Conservation (phyloP, 1,140 invertebrate genomes). For the Adoxophyes honmai region DNA sequence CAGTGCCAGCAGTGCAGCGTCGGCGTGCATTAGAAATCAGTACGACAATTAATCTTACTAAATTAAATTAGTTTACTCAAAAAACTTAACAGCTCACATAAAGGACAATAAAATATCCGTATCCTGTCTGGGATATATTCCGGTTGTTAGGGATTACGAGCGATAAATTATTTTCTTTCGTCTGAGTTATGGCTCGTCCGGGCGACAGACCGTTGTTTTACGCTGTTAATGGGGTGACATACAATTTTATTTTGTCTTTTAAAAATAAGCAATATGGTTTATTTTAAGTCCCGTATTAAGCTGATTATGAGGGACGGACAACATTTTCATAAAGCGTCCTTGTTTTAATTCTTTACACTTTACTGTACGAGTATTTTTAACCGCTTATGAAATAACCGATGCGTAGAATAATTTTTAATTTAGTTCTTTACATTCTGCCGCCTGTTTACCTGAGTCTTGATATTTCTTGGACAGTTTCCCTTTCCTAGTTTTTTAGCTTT, state of each 20-base stretch:
- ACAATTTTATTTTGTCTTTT: constrained; percentile 31
- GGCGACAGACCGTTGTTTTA: constrained; percentile 48
- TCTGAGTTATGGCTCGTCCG: constrained; percentile 46
- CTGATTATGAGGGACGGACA: too few species aligned
- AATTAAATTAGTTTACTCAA: constrained; percentile 27
- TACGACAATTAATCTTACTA: constrained; percentile 21
- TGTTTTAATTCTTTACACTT: too few species aligned
- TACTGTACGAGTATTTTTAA: too few species aligned
- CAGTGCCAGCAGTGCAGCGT: too few species aligned
- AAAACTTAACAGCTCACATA: constrained; percentile 43
- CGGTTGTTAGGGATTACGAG: constrained; percentile 45
- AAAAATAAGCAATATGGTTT: constrained; percentile 19
- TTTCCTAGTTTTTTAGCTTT: too few species aligned
- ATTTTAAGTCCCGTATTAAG: too few species aligned
- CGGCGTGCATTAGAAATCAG: neutral
- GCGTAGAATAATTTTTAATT: too few species aligned
- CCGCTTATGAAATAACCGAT: too few species aligned
- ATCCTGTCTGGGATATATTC: constrained; percentile 55
- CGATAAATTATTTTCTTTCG: constrained; percentile 61
- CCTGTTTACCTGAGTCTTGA: too few species aligned
- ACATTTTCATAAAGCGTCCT: too few species aligned
- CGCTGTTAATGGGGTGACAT: constrained; percentile 43
- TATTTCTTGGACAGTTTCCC: too few species aligned
- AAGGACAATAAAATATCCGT: constrained; percentile 37
- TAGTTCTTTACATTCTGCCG: too few species aligned